Base-by-base conservation (phyloP, 2,888 invertebrate genomes). In the Leucozona laternaria region DNA sequence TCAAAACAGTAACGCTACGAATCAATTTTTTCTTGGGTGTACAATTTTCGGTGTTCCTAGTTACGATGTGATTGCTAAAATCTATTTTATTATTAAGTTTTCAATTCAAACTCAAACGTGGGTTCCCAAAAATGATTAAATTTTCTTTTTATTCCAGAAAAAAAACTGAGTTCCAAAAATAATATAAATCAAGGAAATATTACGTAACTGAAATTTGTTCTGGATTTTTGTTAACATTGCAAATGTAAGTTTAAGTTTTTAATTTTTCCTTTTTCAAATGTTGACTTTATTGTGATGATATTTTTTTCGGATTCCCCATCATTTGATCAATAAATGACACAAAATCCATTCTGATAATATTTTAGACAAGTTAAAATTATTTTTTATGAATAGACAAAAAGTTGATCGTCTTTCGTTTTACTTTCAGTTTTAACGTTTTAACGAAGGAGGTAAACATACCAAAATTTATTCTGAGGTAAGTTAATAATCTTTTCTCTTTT, bases 271-370 rank as follows among this genome's bases (percentile, higher is more conserved):
- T n/a, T 17, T 0, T 11, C 8, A 45, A 17, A 10, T 40, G 2
- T 25, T 70, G 7, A 53, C 20, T 55, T 60, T 2, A 15, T 71
- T 45, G 3, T 82, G 77, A 76, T 62, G 75, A 80, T 73, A 58
- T 68, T 25, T 53, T 53, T 7, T 17, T 75, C 75, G 75, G 80
- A 80, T 80, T 80, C 75, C 80, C 80, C 80, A 80, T 75, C 75
- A 80, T 80, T 80, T 80, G 68, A 75, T 17, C 53, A 50, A 48
- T 80, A 80, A 75, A 80, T 80, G 80, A 80, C 75, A 79, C 57
- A 73, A 40, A 72, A 70, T 64, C 72, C 72, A 75, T 20, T 60
- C 80, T 75, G 75, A 80, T 13, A 20, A 28, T 17, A 11, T n/a
- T 8, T n/a, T 2, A n/a, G n/a, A 43, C n/a, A 7, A 7, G n/a